Evolutionary conservation across 1,140 invertebrate species (phyloP).

Genomic region (Sarcophaga bullata): DNA sequence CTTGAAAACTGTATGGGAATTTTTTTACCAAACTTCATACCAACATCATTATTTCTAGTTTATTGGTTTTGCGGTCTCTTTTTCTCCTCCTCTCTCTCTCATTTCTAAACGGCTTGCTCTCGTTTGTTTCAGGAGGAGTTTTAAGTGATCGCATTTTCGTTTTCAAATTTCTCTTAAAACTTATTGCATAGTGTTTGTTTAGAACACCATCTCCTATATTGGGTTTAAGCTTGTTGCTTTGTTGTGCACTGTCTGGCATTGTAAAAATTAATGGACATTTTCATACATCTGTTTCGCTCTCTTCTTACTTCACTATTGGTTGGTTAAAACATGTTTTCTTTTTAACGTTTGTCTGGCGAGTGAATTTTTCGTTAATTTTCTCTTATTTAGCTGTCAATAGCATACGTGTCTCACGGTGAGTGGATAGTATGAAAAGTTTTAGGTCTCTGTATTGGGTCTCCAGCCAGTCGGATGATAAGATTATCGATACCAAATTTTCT

Average conservation of each 20-base stretch:
- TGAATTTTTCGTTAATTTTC: background rate
- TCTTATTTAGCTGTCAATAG: background rate
- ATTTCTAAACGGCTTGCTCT: background rate
- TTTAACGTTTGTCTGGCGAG: too few relatives aligned
- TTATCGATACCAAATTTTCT: too few relatives aligned
- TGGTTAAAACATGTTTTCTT: background rate
- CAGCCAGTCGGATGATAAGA: too few relatives aligned
- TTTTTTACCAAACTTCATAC: too few relatives aligned
- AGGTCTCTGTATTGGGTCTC: too few relatives aligned
- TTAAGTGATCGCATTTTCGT: background rate
- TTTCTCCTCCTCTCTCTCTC: background rate
- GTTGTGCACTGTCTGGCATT: too few relatives aligned
- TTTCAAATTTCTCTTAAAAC: too few relatives aligned
- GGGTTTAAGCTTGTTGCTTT: background rate
- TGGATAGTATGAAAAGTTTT: background rate
- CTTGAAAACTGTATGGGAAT: background rate
- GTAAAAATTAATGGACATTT: background rate
- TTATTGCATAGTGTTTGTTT: background rate
- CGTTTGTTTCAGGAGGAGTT: background rate
- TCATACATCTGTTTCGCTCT: background rate
- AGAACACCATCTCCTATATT: background rate
- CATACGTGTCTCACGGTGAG: background rate
- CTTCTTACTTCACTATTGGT: background rate
- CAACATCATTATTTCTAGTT: too few relatives aligned
- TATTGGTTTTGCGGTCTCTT: background rate